Base-by-base conservation (phyloP, 1,140 invertebrate genomes). In the Saccostrea cuccullata region DNA sequence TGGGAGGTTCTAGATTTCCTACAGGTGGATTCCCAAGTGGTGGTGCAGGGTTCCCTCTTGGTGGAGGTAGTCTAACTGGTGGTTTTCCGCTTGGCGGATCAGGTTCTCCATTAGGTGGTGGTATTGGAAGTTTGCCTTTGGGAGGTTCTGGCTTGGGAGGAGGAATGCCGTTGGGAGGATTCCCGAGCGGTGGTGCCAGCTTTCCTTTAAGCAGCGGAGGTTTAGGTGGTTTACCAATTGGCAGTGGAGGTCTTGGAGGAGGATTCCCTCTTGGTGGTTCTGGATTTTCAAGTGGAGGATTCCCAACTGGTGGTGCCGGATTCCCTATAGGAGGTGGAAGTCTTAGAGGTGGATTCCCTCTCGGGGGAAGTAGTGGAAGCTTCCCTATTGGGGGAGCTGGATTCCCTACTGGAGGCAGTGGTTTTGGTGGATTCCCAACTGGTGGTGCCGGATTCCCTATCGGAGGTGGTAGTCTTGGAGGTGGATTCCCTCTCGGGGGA, bases 51-150 rank as follows among this genome's bases (percentile, higher is more conserved):
- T 77, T 30, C 26, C 30, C 70, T 30, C 11, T 36, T 15, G 23
- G 70, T 0, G 60, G 60, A n/a, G 60, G 47, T 47, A 47, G 47
- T 47, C 47, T 47, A 6, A 47, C 47, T 47, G 58, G 58, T 64
- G 58, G 58, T 64, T 64, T 64, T n/a, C 58, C 58, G 17, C 23
- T 77, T 77, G 70, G 70, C 2, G 70, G 70, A 77, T 15, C 13
- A 20, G n/a, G 58, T 20, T 60, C 58, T 73, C 67, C 67, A 73
- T 17, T 77, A 77, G 70, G 70, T 64, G 58, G 58, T 64, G 58
- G 58, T 20, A 3, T 64, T n/a, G 58, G 58, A 15, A 13, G 58
- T 11, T 60, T 20, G 20, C 58, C 58, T 60, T 26, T 73, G 23
- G 67, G 67, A 73, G 23, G 67, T 8, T 67, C 60, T 20, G 9